Evolutionary conservation across 2,113 vertebrate genomes (phyloP).

Genomic region (Etheostoma cragini): DNA sequence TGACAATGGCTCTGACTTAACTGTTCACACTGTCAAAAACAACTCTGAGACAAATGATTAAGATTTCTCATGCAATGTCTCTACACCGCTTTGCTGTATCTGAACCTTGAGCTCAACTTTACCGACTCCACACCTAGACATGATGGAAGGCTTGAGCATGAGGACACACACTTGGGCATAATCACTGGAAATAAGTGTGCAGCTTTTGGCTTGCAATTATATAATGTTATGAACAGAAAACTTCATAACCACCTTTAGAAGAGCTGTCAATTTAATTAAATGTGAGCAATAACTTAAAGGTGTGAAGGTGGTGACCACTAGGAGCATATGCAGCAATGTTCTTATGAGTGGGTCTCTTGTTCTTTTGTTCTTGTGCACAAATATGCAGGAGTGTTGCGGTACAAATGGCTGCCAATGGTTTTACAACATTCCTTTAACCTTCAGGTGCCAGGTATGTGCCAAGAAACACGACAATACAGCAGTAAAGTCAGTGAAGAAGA

Average conservation of each 20-base stretch:
- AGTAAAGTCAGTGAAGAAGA: not conserved
- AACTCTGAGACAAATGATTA: not conserved
- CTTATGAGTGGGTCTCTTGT: not conserved
- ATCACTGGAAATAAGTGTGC: conserved; percentile 8
- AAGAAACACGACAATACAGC: not conserved
- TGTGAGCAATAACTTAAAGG: conserved; percentile 4
- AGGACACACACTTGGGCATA: not conserved
- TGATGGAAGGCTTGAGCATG: conserved; percentile 5
- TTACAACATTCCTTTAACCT: not conserved
- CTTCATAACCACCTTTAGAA: conserved; percentile 3
- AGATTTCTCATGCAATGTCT: not conserved
- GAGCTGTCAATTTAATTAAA: not conserved
- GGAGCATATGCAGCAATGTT: not conserved
- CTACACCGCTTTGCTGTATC: not conserved
- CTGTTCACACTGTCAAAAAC: not conserved
- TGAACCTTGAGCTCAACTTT: conserved; percentile 6
- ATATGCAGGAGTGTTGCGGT: not conserved
- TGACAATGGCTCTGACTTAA: not conserved
- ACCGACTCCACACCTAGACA: conserved; percentile 9
- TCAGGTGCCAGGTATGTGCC: not conserved
- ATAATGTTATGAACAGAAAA: conserved; percentile 26
- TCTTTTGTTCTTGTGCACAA: not conserved
- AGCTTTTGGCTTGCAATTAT: conserved; percentile 3
- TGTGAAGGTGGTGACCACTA: not conserved
- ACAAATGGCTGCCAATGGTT: not conserved